Evolutionary conservation across 2,888 invertebrate species (phyloP), one percentile per base, ranked within the genome.

Genomic region (Dione juno): DNA sequence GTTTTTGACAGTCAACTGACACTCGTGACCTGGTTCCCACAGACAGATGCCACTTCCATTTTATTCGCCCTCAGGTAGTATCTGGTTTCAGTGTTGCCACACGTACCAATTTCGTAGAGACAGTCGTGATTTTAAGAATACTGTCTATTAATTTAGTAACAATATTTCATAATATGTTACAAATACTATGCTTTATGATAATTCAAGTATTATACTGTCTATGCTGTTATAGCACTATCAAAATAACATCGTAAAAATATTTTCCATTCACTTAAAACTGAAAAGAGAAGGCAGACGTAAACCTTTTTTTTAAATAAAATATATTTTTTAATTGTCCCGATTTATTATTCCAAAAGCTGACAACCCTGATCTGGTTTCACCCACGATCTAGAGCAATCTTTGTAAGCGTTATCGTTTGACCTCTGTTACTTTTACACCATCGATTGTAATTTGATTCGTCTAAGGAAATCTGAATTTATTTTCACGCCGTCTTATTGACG

Each of bases 381-480:
- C 41, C 65, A 65, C 65, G 63, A 58, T 70, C 52, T 67, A 52
- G 54, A 68, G 43, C 59, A 67, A 66, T 66, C 69, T 72, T 43
- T 35, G 63, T 61, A 59, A 69, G 54, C 66, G 61, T 53, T 66
- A 72, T 54, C 68, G 54, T 54, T 61, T 66, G 66, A 69, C 66
- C 66, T 48, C 43, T 37, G 59, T 61, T 37, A 37, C 54, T 57
- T 59, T 59, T 59, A 64, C 63, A 50, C 35, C 16, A 48, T 37
- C 50, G 48, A 64, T 64, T 64, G 50, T 37, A 16, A 64, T 64
- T 64, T 50, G 64, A 50, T 48, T 37, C 19, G 45, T 48, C 11
- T 50, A 35, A 43, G 41, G 40, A 37, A 54, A 13, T 43, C 35
- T 61, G 61, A 13, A 45, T 37, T 50, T 37, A 57, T 37, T 28